phyloP scores from a whole-genome alignment of 2,113 vertebrate species.

The Daphoenositta chrysoptera region DNA sequence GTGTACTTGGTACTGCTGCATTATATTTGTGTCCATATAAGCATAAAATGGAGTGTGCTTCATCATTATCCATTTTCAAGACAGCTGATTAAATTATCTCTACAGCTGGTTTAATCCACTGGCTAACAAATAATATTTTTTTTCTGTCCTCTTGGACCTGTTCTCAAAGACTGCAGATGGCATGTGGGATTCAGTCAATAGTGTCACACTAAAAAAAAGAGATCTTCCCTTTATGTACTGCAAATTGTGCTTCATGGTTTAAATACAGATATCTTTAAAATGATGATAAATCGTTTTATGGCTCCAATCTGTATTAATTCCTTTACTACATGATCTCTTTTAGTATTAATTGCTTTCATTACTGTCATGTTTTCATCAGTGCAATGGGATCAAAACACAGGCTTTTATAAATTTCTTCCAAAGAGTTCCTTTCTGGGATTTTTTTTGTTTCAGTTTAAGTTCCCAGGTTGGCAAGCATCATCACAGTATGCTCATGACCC shows the following conservation, averaged over 20 bases:
- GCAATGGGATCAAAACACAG: background rate
- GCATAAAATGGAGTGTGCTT: background rate
- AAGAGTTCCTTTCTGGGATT: background rate
- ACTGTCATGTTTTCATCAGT: background rate
- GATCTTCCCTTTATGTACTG: background rate
- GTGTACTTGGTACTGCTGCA: background rate
- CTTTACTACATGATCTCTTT: background rate
- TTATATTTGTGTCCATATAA: background rate
- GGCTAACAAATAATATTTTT: background rate
- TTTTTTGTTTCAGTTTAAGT: background rate
- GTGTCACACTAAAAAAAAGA: background rate
- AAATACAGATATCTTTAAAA: constrained; percentile 1
- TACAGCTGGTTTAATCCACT: background rate
- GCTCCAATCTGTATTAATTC: background rate
- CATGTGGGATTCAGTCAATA: background rate
- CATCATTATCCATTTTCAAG: background rate
- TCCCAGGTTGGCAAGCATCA: background rate
- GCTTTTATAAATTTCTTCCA: background rate
- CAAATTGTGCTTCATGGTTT: background rate
- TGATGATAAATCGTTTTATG: background rate
- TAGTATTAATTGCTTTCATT: background rate
- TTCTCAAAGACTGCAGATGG: background rate
- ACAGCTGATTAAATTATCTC: constrained; percentile 3
- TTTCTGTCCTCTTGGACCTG: background rate
- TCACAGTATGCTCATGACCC: background rate